Evolutionary conservation across 2,888 invertebrate genomes (phyloP).

Genomic region (Cheilosia pagana): DNA sequence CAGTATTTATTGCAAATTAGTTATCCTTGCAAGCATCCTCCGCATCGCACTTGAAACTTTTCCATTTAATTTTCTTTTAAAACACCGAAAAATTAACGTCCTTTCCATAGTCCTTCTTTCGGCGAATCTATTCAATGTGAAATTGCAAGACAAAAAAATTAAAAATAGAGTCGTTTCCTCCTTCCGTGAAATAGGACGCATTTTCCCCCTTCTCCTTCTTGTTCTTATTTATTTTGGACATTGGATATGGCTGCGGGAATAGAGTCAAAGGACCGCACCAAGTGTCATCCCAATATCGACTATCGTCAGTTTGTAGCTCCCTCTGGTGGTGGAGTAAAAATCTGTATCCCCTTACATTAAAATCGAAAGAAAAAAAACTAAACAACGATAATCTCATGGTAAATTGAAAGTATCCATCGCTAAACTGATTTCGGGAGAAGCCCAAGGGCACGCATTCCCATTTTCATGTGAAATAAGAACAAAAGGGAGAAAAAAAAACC

Average conservation of each 20-base stretch:
- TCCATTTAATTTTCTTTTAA: not conserved
- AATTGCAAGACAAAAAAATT: not conserved
- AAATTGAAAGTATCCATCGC: slow-evolving; percentile 74
- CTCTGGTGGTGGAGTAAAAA: slow-evolving; percentile 50
- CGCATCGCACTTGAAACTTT: slow-evolving; percentile 7
- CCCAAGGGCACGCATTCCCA: slow-evolving; percentile 68
- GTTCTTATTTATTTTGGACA: slow-evolving; percentile 7
- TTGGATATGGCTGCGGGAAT: slow-evolving; percentile 19
- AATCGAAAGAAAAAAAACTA: slow-evolving; percentile 7
- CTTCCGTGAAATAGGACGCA: not conserved
- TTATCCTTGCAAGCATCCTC: not conserved
- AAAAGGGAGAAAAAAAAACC: slow-evolving; percentile 10
- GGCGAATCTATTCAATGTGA: not conserved
- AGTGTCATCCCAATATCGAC: slow-evolving; percentile 53
- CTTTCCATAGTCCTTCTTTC: not conserved
- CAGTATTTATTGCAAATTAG: not conserved
- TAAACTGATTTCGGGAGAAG: slow-evolving; percentile 65
- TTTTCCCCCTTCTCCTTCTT: not conserved
- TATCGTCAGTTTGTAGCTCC: slow-evolving; percentile 32
- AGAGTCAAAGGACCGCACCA: slow-evolving; percentile 21
- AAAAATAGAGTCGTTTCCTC: not conserved
- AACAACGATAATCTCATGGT: slow-evolving; percentile 70
- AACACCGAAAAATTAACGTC: not conserved
- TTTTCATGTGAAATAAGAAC: slow-evolving; percentile 48
- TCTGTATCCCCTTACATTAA: slow-evolving; percentile 47